Evolutionary conservation across 2,113 vertebrate species (phyloP).

Genomic region (Sakesphorus luctuosus): DNA sequence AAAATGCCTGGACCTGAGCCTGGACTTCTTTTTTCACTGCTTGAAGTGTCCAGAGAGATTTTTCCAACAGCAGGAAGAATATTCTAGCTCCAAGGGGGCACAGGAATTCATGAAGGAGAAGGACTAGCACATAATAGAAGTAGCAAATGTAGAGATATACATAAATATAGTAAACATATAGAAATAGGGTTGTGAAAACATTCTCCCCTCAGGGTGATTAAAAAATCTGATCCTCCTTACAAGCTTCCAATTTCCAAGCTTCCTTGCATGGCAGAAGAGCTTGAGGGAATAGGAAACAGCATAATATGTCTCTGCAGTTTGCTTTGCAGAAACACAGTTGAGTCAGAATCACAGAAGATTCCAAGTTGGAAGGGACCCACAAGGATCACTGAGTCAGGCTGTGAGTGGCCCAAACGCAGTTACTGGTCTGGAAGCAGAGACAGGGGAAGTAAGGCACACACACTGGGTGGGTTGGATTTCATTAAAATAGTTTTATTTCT

Average conservation of each 20-base stretch:
- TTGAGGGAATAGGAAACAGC: accelerated
- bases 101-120: background rate
- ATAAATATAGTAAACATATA: background rate
- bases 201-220: accelerated
- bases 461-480: accelerated
- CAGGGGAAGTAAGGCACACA: background rate
- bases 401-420: background rate
- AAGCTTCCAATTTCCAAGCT: background rate
- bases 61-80: background rate
- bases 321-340: background rate
- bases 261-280: background rate
- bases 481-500: background rate
- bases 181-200: background rate
- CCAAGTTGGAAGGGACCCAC: background rate
- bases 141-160: background rate
- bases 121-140: background rate
- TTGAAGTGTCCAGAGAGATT: background rate
- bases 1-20: background rate
- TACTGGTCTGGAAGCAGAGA: background rate
- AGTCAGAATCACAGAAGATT: background rate
- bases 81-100: background rate
- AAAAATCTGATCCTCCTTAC: background rate
- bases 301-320: background rate
- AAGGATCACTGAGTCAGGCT: background rate
- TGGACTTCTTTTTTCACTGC: background rate